Conservation (phyloP, 2,113 vertebrate species). For the Pholis gunnellus region DNA sequence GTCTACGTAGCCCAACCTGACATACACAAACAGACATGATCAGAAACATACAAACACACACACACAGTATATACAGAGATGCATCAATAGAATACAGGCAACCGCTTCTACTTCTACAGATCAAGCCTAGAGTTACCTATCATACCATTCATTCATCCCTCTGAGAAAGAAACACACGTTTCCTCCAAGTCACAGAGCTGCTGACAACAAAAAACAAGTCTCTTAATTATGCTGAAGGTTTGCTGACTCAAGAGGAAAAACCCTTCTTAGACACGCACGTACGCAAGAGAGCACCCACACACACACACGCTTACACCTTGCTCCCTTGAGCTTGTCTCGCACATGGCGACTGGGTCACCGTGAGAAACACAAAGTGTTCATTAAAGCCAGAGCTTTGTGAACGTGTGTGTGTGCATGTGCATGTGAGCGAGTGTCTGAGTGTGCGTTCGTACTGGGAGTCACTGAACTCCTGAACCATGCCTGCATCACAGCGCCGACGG, state of each 20-base stretch:
- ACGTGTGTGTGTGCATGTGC: background rate
- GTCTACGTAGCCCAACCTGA: constrained; percentile 93
- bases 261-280: constrained; percentile 18
- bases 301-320: constrained; percentile 26
- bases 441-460: constrained; percentile 39
- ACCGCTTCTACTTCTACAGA: background rate
- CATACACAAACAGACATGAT: constrained; percentile 31
- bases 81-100: background rate
- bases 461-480: constrained; percentile 83
- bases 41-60: constrained; percentile 8
- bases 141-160: constrained; percentile 12
- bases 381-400: constrained; percentile 26
- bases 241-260: constrained; percentile 60
- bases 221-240: constrained; percentile 59
- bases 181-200: constrained; percentile 50
- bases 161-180: constrained; percentile 16
- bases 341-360: constrained; percentile 28
- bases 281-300: background rate
- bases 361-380: constrained; percentile 38
- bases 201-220: constrained; percentile 54
- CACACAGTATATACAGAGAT: background rate
- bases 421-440: background rate
- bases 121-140: background rate
- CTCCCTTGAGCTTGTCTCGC: constrained; percentile 6
- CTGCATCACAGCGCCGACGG: constrained; percentile 53